phyloP scores from a whole-genome alignment of 2,113 vertebrate genomes.

The Perccottus glenii region DNA sequence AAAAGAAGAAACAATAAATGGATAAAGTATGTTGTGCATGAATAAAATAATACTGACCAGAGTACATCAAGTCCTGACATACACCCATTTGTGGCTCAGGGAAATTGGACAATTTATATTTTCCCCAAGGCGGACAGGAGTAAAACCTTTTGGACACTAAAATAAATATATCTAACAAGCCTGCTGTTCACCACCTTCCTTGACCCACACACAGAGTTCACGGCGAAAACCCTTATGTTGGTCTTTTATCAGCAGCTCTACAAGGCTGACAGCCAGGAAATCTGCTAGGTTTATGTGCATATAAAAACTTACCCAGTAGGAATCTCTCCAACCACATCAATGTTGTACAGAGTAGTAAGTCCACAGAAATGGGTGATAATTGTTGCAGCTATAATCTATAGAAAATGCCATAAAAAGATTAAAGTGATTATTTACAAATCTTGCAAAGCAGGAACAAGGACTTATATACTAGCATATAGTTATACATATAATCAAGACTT shows the following conservation, averaged over 20 bases:
- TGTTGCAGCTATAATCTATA: constrained; percentile 87
- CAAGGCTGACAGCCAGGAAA: constrained; percentile 9
- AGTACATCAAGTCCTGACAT: not conserved
- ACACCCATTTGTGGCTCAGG: not conserved
- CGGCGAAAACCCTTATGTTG: not conserved
- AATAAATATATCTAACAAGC: not conserved
- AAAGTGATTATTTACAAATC: constrained; percentile 2
- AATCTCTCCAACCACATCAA: constrained; percentile 88
- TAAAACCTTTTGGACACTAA: not conserved
- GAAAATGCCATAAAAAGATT: not conserved
- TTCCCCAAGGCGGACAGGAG: not conserved
- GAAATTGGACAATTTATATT: not conserved
- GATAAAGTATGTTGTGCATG: constrained; percentile 2
- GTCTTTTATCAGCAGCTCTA: constrained; percentile 6
- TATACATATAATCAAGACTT: not conserved
- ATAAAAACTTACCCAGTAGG: constrained; percentile 84
- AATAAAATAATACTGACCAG: too few relatives aligned
- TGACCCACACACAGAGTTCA: not conserved
- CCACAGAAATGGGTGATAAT: constrained; percentile 80
- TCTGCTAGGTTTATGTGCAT: not conserved
- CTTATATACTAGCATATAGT: too few relatives aligned
- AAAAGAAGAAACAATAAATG: not conserved
- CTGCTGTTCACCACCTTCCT: not conserved
- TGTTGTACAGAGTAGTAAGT: constrained; percentile 69
- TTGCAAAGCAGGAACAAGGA: not conserved